A percentile compares a stretch with the other conserved stretches of the same genome.
Evolutionary conservation across 1,140 invertebrate species (phyloP).

Genomic region (Dolichoris vasculosae): DNA sequence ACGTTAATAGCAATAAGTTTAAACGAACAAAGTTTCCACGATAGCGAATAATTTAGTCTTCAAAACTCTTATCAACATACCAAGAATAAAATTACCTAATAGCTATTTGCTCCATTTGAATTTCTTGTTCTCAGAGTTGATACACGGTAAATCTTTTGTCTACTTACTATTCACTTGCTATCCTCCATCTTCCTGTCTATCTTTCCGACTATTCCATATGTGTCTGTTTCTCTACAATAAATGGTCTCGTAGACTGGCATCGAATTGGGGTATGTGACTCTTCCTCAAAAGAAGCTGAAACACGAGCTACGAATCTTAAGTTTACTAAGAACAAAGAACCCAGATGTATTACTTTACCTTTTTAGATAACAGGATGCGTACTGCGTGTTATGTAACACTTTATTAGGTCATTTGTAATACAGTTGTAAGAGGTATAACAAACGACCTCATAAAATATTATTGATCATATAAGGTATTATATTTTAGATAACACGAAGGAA

Average conservation of each 20-base stretch:
- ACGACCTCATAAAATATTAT: too few relatives aligned
- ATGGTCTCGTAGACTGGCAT: background rate
- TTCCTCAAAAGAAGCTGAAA: constrained; percentile 3
- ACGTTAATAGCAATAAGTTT: too few relatives aligned
- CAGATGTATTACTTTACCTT: background rate
- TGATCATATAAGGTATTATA: background rate
- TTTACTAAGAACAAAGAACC: background rate
- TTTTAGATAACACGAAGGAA: background rate
- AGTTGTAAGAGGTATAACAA: constrained; percentile 3
- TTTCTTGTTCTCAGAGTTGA: background rate
- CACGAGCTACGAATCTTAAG: constrained; percentile 33
- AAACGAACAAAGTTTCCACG: too few relatives aligned
- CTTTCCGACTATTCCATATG: background rate
- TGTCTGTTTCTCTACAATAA: background rate
- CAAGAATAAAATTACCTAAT: background rate
- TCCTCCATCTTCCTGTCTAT: background rate
- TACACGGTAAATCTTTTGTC: background rate
- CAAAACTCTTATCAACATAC: background rate
- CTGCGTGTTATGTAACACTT: constrained; percentile 13
- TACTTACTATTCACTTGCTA: background rate
- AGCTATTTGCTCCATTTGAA: background rate
- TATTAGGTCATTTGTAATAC: background rate
- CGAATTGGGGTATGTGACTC: constrained; percentile 23
- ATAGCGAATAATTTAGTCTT: background rate
- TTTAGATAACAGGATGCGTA: constrained; percentile 7